Percentiles rank a stretch among this genome's conserved stretches.
Evolutionary conservation across 2,888 invertebrate species (phyloP).

Genomic region (Gastrophysa polygoni): DNA sequence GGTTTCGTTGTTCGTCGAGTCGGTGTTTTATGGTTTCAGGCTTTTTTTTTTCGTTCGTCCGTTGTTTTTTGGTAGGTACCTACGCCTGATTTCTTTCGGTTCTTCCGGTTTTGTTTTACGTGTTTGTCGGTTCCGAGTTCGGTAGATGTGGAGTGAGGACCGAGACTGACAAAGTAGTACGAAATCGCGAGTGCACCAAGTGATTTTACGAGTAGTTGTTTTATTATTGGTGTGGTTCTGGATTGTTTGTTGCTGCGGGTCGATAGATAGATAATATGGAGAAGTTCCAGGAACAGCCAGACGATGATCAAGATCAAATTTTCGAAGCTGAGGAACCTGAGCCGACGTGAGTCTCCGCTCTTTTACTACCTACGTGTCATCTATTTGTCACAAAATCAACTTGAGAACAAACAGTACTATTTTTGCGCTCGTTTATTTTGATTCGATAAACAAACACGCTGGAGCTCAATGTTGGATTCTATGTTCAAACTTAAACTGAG

Average conservation of each 20-base stretch:
- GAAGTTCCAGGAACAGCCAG: conserved; percentile 74
- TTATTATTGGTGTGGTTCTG: conserved; percentile 20
- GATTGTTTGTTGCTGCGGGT: conserved; percentile 10
- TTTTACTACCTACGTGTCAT: not conserved
- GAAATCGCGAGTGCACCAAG: conserved; percentile 47
- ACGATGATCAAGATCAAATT: conserved; percentile 76
- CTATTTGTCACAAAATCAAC: no score
- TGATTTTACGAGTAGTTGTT: conserved; percentile 26
- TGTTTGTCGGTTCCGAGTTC: not conserved
- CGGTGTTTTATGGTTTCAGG: not conserved
- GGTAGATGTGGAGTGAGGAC: conserved; percentile 33
- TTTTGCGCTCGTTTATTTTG: no score
- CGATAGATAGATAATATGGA: conserved; percentile 61
- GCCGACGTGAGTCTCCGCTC: conserved; percentile 57
- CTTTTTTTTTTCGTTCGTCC: conserved; percentile 27
- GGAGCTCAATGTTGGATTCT: no score
- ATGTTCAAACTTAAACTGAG: no score
- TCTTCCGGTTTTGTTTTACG: conserved; percentile 25
- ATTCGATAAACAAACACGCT: no score
- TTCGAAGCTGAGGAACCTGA: conserved; percentile 71
- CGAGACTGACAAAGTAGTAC: conserved; percentile 52
- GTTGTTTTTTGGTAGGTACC: conserved; percentile 35
- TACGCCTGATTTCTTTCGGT: conserved; percentile 21
- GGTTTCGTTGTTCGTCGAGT: no score
- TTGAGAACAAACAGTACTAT: no score